Evolutionary conservation across 2,113 vertebrate genomes (phyloP), one percentile per base, ranked within the genome.

Genomic region (Larimichthys crocea): DNA sequence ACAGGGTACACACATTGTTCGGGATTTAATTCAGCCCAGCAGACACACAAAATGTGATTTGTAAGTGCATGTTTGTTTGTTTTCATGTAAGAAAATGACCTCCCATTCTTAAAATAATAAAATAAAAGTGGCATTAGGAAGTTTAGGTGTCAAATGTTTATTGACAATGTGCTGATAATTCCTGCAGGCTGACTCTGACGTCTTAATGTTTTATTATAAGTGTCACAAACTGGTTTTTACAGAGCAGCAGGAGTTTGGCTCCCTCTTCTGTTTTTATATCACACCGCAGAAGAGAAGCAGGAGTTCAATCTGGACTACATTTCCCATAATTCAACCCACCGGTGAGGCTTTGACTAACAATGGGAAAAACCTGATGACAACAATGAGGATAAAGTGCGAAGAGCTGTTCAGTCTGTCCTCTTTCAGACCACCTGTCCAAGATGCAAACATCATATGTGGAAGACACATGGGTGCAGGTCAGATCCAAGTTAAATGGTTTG

Each of bases 221-320:
- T 29, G 19, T 31, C 2, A 17, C 8, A 10, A 2, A 17, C 2
- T 40, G 49, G 12, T 26, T 26, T 40, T 52, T 12, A 19, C n/a
- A 1, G 15, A 63, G 24, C 22, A 48, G 48, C 35, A 61, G 17
- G 69, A 63, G 67, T 85, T 64, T 90, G 83, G 64, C 85, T 87
- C 87, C 87, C 89, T 80, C 89, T 77, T 74, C 80, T 89, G 85
- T 64, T 76, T 26, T 44, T 9, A n/a, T 56, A 12, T 53, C 56
- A 69, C 49, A 24, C n/a, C 55, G 69, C 55, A 53, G 10, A 29
- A 16, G 16, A 55, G 11, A 49, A 12, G 26, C 40, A 14, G 10
- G 3, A 15, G 0, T 26, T 29, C 1, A 26, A 19, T 49, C 5
- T 15, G 3, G 20, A 76, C 83, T 86, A 76, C 73, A 79, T 48